phyloP scores from a whole-genome alignment of 2,888 invertebrate species.

The Netelia fuscicornis region DNA sequence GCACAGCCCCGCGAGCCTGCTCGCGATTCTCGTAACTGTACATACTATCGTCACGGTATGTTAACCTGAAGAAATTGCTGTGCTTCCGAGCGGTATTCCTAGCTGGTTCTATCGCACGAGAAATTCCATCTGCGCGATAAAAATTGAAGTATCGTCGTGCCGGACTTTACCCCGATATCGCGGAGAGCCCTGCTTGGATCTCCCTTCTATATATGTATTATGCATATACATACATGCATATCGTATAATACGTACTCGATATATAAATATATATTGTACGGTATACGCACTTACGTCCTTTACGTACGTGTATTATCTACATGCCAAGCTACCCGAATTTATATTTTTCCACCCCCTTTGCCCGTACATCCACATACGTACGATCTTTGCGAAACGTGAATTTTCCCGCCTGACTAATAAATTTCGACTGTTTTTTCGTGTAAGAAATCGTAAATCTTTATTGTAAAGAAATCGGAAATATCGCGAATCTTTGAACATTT shows the following conservation, averaged over 20 bases:
- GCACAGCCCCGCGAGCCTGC: slow-evolving; percentile 10
- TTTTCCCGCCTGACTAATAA: slow-evolving; percentile 31
- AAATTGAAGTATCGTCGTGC: slow-evolving; percentile 66
- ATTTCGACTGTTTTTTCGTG: not conserved
- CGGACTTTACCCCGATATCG: slow-evolving; percentile 40
- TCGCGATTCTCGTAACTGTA: slow-evolving; percentile 57
- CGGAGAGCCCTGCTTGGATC: not conserved
- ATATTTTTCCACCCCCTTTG: slow-evolving; percentile 17
- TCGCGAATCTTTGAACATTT: not conserved
- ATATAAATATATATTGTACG: not conserved
- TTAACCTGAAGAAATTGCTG: slow-evolving; percentile 56
- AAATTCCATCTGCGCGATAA: slow-evolving; percentile 67
- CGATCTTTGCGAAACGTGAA: slow-evolving; percentile 37
- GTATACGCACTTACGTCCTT: not conserved
- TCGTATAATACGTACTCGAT: slow-evolving; percentile 8
- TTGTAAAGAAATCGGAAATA: not conserved
- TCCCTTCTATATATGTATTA: not conserved
- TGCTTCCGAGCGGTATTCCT: slow-evolving; percentile 15
- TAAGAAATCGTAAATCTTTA: not conserved
- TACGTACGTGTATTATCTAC: slow-evolving; percentile 26
- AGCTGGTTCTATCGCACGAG: slow-evolving; percentile 48
- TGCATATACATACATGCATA: not conserved
- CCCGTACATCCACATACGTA: not conserved
- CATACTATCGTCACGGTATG: slow-evolving; percentile 56
- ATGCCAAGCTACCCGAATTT: slow-evolving; percentile 28